These are phyloP conservation scores for Salvator merianae DNA, from an alignment of 2,113 vertebrate genomes.

Conservation along the genomic window DNA sequence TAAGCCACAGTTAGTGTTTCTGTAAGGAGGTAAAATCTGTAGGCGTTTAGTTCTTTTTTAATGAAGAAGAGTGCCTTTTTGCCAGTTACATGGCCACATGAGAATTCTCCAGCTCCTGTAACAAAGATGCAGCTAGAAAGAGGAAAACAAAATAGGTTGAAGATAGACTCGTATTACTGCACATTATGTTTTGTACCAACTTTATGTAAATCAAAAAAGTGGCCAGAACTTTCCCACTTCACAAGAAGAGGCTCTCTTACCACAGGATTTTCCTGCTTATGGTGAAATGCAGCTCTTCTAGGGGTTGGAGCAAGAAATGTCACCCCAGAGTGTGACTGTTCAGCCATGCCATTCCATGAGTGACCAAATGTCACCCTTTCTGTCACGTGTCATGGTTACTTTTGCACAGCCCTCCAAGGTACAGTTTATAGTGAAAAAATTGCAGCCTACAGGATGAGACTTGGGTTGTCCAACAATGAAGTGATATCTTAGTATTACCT, in stretches of 20 bases:
- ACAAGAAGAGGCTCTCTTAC: no score
- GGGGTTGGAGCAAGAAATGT: no score
- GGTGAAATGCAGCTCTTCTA: no score
- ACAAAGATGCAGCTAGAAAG: not conserved
- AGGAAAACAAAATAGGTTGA: not conserved
- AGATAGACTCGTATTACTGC: not conserved
- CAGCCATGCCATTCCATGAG: no score
- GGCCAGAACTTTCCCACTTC: not conserved
- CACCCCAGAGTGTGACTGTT: no score
- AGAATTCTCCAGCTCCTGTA: not conserved
- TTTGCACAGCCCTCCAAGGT: not conserved
- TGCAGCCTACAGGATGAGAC: no score
- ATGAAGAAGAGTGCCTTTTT: rapidly evolving
- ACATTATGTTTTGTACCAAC: not conserved
- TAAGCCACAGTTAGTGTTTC: rapidly evolving
- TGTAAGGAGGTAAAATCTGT: not conserved
- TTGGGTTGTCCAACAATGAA: not conserved
- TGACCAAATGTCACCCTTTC: no score
- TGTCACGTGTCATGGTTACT: no score
- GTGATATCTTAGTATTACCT: not conserved
- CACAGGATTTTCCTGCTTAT: no score
- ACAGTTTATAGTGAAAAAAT: not conserved
- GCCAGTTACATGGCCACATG: not conserved
- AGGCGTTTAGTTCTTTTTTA: not conserved
- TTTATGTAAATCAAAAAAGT: not conserved